Evolutionary conservation across 1,140 invertebrate species (phyloP).

Genomic region (Calycopis cecrops): DNA sequence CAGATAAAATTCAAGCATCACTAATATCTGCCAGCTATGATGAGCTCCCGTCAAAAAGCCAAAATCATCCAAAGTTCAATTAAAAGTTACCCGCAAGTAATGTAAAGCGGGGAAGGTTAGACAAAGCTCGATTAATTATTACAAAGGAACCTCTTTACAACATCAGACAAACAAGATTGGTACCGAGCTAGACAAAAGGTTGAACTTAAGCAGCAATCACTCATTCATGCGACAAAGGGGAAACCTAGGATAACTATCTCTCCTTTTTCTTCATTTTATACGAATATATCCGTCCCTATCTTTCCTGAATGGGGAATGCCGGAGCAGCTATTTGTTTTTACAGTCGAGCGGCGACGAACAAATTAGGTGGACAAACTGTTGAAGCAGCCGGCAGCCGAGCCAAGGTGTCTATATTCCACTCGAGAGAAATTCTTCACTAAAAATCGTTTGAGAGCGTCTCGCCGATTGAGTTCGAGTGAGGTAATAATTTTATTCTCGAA

Average conservation of each 20-base stretch:
- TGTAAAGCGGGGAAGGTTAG: conserved; percentile 55
- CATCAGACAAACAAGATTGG: conserved; percentile 53
- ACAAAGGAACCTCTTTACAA: conserved; percentile 57
- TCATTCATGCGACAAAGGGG: conserved; percentile 46
- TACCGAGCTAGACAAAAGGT: conserved; percentile 51
- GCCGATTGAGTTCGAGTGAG: conserved; percentile 50
- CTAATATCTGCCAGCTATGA: conserved; percentile 33
- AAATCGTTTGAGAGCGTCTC: conserved; percentile 51
- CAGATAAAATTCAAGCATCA: conserved; percentile 20
- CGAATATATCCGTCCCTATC: conserved; percentile 54
- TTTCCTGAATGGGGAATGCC: conserved; percentile 45
- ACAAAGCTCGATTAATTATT: conserved; percentile 67
- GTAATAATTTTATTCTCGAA: conserved; percentile 61
- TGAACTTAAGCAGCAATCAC: conserved; percentile 58
- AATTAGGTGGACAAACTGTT: conserved; percentile 74
- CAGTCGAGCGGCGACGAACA: conserved; percentile 67
- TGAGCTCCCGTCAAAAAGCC: conserved; percentile 58
- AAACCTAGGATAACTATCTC: conserved; percentile 31
- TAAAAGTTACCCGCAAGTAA: conserved; percentile 63
- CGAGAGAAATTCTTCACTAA: conserved; percentile 61
- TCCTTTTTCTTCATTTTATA: conserved; percentile 10
- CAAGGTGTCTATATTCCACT: conserved; percentile 69
- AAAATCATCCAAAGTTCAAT: conserved; percentile 68
- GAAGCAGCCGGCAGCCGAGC: conserved; percentile 58
- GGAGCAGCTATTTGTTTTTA: conserved; percentile 69